Evolutionary conservation across 1,140 invertebrate species (phyloP).

Genomic region (Ceratina calcarata): DNA sequence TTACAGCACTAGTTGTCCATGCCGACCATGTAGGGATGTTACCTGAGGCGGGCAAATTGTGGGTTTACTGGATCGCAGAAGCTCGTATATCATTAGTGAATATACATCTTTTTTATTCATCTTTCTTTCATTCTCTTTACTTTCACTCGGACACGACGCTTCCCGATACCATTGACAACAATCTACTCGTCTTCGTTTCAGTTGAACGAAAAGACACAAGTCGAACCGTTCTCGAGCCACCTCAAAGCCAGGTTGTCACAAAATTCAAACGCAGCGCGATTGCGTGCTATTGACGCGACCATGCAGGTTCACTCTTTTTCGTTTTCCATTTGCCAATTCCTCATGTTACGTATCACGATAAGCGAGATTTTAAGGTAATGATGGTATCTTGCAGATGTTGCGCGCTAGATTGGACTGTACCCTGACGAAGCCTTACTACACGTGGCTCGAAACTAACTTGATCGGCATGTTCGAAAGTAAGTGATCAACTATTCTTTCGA

Average conservation of each 20-base stretch:
- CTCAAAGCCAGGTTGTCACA: conserved; percentile 55
- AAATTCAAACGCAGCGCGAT: conserved; percentile 22
- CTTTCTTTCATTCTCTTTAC: not conserved
- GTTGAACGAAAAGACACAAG: conserved; percentile 58
- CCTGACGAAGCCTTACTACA: conserved; percentile 66
- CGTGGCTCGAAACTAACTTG: conserved; percentile 67
- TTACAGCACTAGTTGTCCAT: conserved; percentile 67
- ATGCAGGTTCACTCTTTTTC: conserved; percentile 56
- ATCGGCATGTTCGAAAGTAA: conserved; percentile 54
- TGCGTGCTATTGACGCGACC: conserved; percentile 43
- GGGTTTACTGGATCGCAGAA: conserved; percentile 73
- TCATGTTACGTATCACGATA: no score
- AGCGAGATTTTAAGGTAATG: no score
- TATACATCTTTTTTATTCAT: conserved; percentile 18
- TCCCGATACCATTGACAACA: no score
- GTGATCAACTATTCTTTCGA: not conserved
- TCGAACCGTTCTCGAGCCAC: conserved; percentile 60
- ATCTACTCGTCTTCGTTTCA: conserved; percentile 42
- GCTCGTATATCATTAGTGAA: conserved; percentile 71
- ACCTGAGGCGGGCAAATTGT: conserved; percentile 57
- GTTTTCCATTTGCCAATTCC: not conserved
- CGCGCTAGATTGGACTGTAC: conserved; percentile 47
- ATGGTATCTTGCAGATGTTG: conserved; percentile 55
- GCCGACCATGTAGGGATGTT: conserved; percentile 70
- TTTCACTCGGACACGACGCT: not conserved